Evolutionary conservation across 2,888 invertebrate genomes (phyloP), one percentile per base, ranked within the genome.

Genomic region (Cryptophagus acutangulus): DNA sequence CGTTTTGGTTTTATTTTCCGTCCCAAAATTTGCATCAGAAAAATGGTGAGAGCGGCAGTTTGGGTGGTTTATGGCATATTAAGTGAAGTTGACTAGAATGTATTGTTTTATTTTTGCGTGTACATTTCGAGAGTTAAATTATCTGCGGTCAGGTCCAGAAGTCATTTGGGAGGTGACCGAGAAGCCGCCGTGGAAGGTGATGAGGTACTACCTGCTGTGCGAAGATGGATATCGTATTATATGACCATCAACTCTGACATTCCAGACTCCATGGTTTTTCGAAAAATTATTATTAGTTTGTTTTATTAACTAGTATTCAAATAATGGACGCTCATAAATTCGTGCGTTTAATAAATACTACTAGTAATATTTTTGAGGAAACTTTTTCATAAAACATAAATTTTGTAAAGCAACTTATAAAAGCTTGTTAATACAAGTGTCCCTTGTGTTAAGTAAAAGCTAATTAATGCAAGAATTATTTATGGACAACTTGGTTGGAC

Each of bases 111-210:
- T 48, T 48, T 46, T n/a, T n/a, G n/a, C n/a, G n/a, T n/a, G 45
- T 43, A 45, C 46, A 46, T 45, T 46, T 45, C 43, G 45, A 43
- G 36, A 41, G 43, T 41, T 49, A 46, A 49, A 46, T 46, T 49
- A 49, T 50, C 41, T 42, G 43, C 44, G 45, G 49, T 46, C 44
- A 43, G n/a, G 46, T 46, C 43, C 57, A 57, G 57, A 57, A 57
- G 57, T 55, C 54, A 52, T 53, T 54, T 51, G 48, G 51, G 53
- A 58, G 54, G 55, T 57, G 55, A 44, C 41, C 43, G 53, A 51
- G 45, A 36, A 51, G 57, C 57, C 55, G 54, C 56, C 52, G 51
- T 47, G 43, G 54, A 46, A 57, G 55, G 55, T 57, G 57, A 57
- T 55, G 57, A 57, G 55, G 55, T 36, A 39, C 44, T 49, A 34